phyloP scores from a whole-genome alignment of 2,888 invertebrate species.

The Lobophora halterata region DNA sequence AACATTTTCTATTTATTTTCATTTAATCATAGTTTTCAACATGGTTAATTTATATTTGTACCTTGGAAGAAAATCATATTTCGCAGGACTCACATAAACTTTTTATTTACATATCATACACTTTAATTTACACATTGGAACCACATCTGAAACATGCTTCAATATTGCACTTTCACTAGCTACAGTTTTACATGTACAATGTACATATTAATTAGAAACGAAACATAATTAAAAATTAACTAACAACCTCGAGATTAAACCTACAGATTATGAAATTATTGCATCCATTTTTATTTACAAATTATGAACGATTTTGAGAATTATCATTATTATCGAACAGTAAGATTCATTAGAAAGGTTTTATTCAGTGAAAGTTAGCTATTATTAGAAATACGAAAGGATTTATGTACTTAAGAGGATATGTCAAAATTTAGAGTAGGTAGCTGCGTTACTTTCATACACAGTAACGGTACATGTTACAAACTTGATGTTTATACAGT shows the following conservation, averaged over 20 bases:
- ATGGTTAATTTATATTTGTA: constrained; percentile 80
- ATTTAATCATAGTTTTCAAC: constrained; percentile 79
- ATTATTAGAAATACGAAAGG: constrained; percentile 44
- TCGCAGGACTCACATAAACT: constrained; percentile 73
- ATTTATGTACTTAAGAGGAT: no score
- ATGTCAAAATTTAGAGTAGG: no score
- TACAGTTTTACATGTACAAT: constrained; percentile 74
- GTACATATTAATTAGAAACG: constrained; percentile 56
- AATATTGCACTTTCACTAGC: constrained; percentile 69
- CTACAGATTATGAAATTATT: constrained; percentile 72
- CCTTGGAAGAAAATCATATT: constrained; percentile 80
- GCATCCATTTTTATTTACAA: constrained; percentile 67
- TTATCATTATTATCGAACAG: constrained; percentile 42
- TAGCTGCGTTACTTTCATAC: no score
- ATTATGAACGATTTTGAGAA: constrained; percentile 46
- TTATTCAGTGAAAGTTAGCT: constrained; percentile 40
- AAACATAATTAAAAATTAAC: constrained; percentile 51
- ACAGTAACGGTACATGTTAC: no score
- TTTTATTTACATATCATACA: constrained; percentile 80
- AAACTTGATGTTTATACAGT: no score
- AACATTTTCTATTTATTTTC: constrained; percentile 59
- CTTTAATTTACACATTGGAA: constrained; percentile 66
- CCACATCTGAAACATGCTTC: constrained; percentile 55
- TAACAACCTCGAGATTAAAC: constrained; percentile 61
- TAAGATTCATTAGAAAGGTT: constrained; percentile 33